phyloP scores from a whole-genome alignment of 2,797 vertebrate genomes.

The Neomorphus geoffroyi region DNA sequence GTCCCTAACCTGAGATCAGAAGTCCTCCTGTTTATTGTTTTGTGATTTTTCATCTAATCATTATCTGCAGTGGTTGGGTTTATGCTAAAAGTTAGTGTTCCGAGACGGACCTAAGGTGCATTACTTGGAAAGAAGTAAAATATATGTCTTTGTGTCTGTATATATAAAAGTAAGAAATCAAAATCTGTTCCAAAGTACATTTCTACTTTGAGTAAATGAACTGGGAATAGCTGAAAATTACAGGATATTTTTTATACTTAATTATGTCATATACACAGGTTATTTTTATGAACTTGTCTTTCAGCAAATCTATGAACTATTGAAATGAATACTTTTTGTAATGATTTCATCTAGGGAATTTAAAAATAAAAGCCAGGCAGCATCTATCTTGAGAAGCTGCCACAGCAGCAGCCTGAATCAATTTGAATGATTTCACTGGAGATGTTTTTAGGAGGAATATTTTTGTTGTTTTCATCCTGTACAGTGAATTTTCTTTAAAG shows the following conservation, averaged over 20 bases:
- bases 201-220: not conserved
- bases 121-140: not conserved
- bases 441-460: not conserved
- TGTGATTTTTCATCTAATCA: slow-evolving; percentile 4
- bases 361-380: not conserved
- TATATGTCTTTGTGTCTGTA: not conserved
- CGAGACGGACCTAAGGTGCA: not conserved
- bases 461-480: not conserved
- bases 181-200: not conserved
- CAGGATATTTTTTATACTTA: not conserved
- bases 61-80: not conserved
- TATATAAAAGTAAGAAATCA: not conserved
- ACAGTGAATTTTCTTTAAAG: not conserved
- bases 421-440: not conserved
- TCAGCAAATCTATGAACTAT: not conserved
- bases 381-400: not conserved
- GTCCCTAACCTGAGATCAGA: slow-evolving; percentile 42
- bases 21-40: slow-evolving; percentile 4
- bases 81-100: not conserved
- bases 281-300: not conserved
- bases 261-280: not conserved
- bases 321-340: not conserved
- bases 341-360: not conserved
- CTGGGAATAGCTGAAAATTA: not conserved
- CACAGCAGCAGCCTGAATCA: not conserved